Base-by-base conservation (phyloP, 2,888 invertebrate genomes). In the Augochlorella aurata region DNA sequence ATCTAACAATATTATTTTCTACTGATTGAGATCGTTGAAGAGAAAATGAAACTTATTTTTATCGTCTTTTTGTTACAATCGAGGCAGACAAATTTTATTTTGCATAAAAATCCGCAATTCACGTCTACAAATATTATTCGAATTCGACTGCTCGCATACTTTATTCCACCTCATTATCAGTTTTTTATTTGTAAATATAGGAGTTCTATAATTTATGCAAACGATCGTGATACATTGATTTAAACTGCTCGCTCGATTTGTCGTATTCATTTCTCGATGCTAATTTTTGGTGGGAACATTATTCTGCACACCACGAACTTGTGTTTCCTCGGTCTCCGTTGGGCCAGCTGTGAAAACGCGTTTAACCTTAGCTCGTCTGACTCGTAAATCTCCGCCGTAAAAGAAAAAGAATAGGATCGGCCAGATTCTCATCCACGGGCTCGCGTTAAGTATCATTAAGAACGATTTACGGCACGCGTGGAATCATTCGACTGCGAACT, bases 291-390 rank as follows among this genome's bases (percentile, higher is more conserved):
- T 12, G 0, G 38, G 10, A n/a, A 2, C 44, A 18, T 1, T 10
- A 44, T 44, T 38, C 10, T 9, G 38, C 63, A n/a, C 38, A 63
- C 44, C 38, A 44, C 14, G 24, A 63, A 38, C 68, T n/a, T 16
- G 7, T 3, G 47, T 24, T 45, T 24, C 29, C 16, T n/a, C 58
- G 54, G 47, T 18, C 24, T 54, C 18, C n/a, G 5, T n/a, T 12
- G 14, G 45, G 18, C 45, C 69, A 12, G 16, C 14, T 18, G 45
- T 16, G 58, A 29, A 44, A 65, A 45, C 74, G 2, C 44, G 69
- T 54, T 75, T 79, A 71, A 76, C 75, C 65, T 76, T 74, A 78
- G 80, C 61, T 79, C 73, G 67, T 81, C 75, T 75, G 38, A 29
- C 67, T 44, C 81, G 70, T 71, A 75, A 80, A 81, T 81, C 81